Conservation (phyloP, 2,888 invertebrate species). For the Xanthostigma xanthostigma region DNA sequence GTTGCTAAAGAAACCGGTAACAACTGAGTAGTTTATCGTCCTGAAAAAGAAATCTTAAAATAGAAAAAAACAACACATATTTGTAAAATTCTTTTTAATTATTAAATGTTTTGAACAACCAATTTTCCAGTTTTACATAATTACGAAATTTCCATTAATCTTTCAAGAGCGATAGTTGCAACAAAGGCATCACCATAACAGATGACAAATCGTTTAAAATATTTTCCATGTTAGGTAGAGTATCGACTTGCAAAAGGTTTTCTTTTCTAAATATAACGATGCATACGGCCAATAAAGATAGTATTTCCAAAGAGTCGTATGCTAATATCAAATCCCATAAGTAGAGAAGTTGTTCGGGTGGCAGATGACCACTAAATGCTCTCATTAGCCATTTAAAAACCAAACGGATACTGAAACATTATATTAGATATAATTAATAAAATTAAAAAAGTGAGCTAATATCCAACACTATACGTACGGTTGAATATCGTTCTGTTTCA, state of each 20-base stretch:
- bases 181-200: slow-evolving; percentile 66
- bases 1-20: no score
- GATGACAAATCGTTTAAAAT: slow-evolving; percentile 79
- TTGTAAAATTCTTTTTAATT: no score
- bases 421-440: slow-evolving; percentile 6
- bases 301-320: slow-evolving; percentile 80
- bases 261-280: slow-evolving; percentile 77
- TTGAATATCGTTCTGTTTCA: slow-evolving; percentile 72
- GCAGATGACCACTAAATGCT: slow-evolving; percentile 87
- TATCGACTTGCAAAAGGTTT: slow-evolving; percentile 60
- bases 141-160: slow-evolving; percentile 26
- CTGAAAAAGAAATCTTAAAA: no score
- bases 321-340: slow-evolving; percentile 89
- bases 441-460: no score
- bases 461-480: slow-evolving; percentile 51
- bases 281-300: slow-evolving; percentile 72
- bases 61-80: no score
- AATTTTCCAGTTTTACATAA: no score
- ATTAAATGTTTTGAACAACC: no score
- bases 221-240: slow-evolving; percentile 68
- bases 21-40: no score
- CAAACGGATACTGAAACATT: slow-evolving; percentile 54
- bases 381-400: slow-evolving; percentile 95
- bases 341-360: slow-evolving; percentile 79
- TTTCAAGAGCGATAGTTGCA: slow-evolving; percentile 64